These are phyloP conservation scores for Imbricaverruca yamaguchii DNA, from an alignment of 2,888 invertebrate genomes.

Conservation along the genomic window DNA sequence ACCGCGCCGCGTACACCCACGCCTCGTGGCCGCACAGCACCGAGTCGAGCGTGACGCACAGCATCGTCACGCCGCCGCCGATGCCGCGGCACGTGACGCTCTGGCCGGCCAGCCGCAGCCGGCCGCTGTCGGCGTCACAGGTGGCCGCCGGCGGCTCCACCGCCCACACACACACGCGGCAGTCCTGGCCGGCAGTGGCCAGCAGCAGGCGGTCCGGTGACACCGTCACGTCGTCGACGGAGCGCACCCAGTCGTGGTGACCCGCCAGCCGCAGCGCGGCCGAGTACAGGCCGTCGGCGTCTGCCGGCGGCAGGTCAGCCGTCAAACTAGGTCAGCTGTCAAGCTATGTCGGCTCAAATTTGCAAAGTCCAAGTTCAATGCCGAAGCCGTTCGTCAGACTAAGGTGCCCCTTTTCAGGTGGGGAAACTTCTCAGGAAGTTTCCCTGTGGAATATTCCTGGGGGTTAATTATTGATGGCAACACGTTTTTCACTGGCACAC, in stretches of 20 bases:
- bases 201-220: conserved; percentile 20
- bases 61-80: conserved; percentile 38
- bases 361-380: no score
- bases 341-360: no score
- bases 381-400: no score
- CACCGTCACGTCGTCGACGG: not conserved
- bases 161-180: conserved; percentile 29
- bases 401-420: no score
- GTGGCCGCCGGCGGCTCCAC: not conserved
- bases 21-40: conserved; percentile 85
- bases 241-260: conserved; percentile 18
- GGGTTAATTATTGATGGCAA: no score
- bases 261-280: not conserved
- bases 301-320: not conserved
- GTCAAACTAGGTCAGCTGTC: not conserved
- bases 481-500: no score
- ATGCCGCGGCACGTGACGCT: not conserved
- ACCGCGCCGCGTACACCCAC: conserved; percentile 88
- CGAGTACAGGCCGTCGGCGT: not conserved
- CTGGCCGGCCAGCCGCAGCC: not conserved
- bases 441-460: no score
- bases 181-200: conserved; percentile 32
- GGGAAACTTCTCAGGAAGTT: no score
- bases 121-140: not conserved
- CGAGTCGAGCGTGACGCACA: conserved; percentile 68